Base-by-base conservation (phyloP, 2,888 invertebrate species). In the Leptura quadrifasciata region DNA sequence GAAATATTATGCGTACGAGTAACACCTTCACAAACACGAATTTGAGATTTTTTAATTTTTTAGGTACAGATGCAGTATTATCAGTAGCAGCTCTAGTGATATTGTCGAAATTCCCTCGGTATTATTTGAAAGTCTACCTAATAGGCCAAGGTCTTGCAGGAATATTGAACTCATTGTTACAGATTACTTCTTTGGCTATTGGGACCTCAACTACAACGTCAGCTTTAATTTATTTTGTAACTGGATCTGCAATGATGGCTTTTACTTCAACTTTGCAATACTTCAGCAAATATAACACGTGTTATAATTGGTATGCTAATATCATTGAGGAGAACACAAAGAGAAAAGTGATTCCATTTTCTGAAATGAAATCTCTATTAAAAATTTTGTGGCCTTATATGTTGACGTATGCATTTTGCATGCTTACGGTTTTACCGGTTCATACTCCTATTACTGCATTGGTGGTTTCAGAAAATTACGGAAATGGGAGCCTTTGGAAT, bases 381-480 rank as follows among this genome's bases (percentile, higher is more conserved):
- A 77, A 78, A 31, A 52, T 58, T 10, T 78, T 80, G 47, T 82
- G 83, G 83, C 78, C 79, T 21, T 57, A 76, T 17, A 18, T 79
- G 12, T 57, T 75, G 17, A 79, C 77, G 20, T 67, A 77, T 64
- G 18, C 64, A 0, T 17, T 80, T 54, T 72, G 72, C 0, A 31
- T 77, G 4, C 55, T 79, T 9, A 79, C 79, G 3, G 61, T 75
- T 12, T 39, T 65, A n/a, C 52, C 79, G 6, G 77, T 77, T 6
- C 80, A 83, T 75, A 80, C 80, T 0, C 74, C 76, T 24, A 79
- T 83, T 21, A 80, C 82, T 0, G 75, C 77, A 15, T 58, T 83
- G 58, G 80, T 83, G 1, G 81, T 82, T 55, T 82, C 82, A 12
- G 82, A 82, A 61, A 67, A 78, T 39, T 73, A 79, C 57, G 81